Evolutionary conservation across 2,113 vertebrate species (phyloP).

Genomic region (Cephalopterus ornatus): DNA sequence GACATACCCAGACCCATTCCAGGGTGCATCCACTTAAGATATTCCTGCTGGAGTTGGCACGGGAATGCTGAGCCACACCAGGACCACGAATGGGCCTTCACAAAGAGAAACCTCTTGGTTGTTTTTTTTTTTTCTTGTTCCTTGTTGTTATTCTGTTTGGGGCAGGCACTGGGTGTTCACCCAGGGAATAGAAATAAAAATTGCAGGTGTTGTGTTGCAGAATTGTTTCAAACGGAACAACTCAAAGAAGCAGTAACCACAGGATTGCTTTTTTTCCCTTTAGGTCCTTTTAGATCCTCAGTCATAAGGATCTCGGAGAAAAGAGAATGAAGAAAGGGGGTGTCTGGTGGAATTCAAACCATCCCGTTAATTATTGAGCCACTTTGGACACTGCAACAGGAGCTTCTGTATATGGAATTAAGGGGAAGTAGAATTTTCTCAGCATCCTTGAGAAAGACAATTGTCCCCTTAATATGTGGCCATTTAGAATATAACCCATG

Average conservation of each 20-base stretch:
- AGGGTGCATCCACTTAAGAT: fast-evolving
- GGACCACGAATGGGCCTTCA: background rate
- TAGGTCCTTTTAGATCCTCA: background rate
- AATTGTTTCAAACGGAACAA: background rate
- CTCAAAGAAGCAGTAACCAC: background rate
- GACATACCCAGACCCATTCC: background rate
- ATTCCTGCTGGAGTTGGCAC: background rate
- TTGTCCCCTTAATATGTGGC: background rate
- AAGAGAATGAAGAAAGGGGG: background rate
- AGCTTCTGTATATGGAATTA: background rate
- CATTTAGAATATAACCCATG: background rate
- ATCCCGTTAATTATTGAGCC: background rate
- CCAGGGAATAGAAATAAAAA: background rate
- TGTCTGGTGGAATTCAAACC: background rate
- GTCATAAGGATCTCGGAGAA: background rate
- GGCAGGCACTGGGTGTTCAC: background rate
- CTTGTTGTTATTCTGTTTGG: background rate
- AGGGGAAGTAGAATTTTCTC: background rate
- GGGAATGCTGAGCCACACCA: background rate
- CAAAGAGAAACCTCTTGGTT: background rate
- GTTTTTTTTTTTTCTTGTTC: background rate
- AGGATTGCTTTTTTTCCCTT: background rate
- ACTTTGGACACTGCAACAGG: background rate
- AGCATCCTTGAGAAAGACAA: background rate
- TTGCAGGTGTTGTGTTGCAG: background rate